Conservation (phyloP, 2,888 invertebrate species). For the Lasiommata megera region DNA sequence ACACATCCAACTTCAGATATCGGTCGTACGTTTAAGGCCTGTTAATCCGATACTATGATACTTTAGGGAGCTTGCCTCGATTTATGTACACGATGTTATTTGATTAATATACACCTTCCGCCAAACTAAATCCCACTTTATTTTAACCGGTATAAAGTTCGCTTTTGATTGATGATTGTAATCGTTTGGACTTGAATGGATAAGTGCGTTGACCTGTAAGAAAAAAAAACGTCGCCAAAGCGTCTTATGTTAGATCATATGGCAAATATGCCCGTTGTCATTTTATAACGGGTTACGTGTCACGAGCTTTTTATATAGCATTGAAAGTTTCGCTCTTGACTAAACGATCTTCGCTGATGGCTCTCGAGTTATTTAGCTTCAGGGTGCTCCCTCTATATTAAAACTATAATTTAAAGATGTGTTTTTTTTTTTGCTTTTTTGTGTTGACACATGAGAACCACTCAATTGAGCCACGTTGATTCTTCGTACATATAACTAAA, state of each 20-base stretch:
- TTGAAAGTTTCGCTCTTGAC: not conserved
- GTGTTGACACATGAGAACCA: no score
- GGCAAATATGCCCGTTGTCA: constrained; percentile 26
- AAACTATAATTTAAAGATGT: not conserved
- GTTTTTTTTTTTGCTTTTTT: no score
- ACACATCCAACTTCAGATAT: constrained; percentile 52
- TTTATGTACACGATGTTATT: constrained; percentile 50
- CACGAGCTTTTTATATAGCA: constrained; percentile 3
- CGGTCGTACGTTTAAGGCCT: constrained; percentile 49
- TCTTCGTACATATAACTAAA: no score
- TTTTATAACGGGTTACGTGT: constrained; percentile 21
- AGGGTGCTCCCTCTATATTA: not conserved
- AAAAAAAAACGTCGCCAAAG: constrained; percentile 38
- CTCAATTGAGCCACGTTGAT: no score
- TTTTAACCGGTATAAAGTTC: not conserved
- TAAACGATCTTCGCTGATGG: not conserved
- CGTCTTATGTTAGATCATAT: constrained; percentile 32
- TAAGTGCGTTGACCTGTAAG: constrained; percentile 35
- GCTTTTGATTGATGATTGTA: not conserved
- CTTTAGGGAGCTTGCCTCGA: constrained; percentile 52
- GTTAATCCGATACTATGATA: constrained; percentile 59
- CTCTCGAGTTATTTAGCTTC: not conserved
- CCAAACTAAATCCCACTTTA: constrained; percentile 15
- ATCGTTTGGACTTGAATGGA: constrained; percentile 31
- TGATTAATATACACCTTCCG: constrained; percentile 46